Evolutionary conservation across 1,140 invertebrate genomes (phyloP), one percentile per base, ranked within the genome.

Genomic region (Bradynema listronoti): DNA sequence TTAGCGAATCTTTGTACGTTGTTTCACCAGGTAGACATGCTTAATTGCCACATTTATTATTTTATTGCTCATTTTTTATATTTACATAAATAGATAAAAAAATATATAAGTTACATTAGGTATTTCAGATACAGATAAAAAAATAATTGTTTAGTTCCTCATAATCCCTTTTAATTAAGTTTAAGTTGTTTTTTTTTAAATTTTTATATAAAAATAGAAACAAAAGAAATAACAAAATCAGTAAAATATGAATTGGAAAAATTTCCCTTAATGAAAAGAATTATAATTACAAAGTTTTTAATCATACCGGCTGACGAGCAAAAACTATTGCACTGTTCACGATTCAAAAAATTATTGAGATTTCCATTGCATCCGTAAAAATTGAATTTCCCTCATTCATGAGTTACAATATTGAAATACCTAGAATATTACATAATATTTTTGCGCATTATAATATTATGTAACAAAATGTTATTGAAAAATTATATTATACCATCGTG

Each of bases 351-450:
- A 42, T 74, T 74, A 56, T 73, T 73, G 53, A 76, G 36, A 29
- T 74, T 73, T 14, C 72, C 58, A 52, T 62, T 64, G 34, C 58
- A 61, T 9, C 58, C 58, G 25, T 30, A 50, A 22, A 47, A 22
- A 47, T 57, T 58, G 49, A 75, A 75, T 32, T 65, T 56, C 24
- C 58, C 68, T 46, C 72, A 75, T 41, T 75, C 69, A 39, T 68
- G 69, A 11, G 74, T 77, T 2, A 75, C 72, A 56, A 75, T 77
- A 54, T 75, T 75, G 60, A 75, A 75, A 39, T 75, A 75, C 47
- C 42, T 43, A 43, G 4, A 43, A 39, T 39, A 22, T 43, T 22
- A 43, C 27, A 39, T 39, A 39, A 39, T 39, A 39, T 19, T 11
- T 39, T 39, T 39, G 11, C 11, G 19, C 19, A 11, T 39, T 39